Conservation (phyloP, 2,888 invertebrate species). For the Trichogramma evanescens region DNA sequence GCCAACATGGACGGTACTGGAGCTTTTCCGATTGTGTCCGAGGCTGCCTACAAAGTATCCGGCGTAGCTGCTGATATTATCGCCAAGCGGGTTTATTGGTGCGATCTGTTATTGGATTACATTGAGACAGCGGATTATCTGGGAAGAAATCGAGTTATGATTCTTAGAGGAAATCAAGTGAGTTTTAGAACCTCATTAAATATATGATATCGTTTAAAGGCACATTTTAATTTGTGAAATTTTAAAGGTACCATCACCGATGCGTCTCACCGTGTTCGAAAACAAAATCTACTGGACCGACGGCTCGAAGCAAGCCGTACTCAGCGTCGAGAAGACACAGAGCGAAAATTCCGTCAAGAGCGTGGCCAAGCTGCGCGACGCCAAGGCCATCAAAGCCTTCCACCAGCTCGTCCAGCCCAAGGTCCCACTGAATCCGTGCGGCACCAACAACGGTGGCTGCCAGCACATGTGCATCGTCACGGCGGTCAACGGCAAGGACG, state of each 20-base stretch:
- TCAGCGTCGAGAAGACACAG: conserved; percentile 79
- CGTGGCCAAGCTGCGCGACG: conserved; percentile 74
- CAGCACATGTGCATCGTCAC: conserved; percentile 92
- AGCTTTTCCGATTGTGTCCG: conserved; percentile 74
- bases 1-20: conserved; percentile 94
- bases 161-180: conserved; percentile 67
- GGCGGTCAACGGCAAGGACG: conserved; percentile 55
- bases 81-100: conserved; percentile 88
- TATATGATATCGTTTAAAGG: background rate
- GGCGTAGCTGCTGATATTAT: conserved; percentile 89
- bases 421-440: conserved; percentile 70
- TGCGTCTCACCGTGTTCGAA: conserved; percentile 76
- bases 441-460: conserved; percentile 80
- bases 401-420: conserved; percentile 71
- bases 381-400: conserved; percentile 76
- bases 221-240: background rate
- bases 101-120: conserved; percentile 89
- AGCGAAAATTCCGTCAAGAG: conserved; percentile 72
- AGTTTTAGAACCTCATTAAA: background rate
- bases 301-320: conserved; percentile 79
- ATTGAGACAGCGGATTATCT: conserved; percentile 94
- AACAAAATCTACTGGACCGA: conserved; percentile 88
- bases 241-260: conserved; percentile 69
- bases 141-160: conserved; percentile 72
- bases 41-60: conserved; percentile 89